Percentiles rank a stretch among this genome's conserved stretches.
Conservation (phyloP, 2,888 invertebrate species). For the Acanthococcus lagerstroemiae region DNA sequence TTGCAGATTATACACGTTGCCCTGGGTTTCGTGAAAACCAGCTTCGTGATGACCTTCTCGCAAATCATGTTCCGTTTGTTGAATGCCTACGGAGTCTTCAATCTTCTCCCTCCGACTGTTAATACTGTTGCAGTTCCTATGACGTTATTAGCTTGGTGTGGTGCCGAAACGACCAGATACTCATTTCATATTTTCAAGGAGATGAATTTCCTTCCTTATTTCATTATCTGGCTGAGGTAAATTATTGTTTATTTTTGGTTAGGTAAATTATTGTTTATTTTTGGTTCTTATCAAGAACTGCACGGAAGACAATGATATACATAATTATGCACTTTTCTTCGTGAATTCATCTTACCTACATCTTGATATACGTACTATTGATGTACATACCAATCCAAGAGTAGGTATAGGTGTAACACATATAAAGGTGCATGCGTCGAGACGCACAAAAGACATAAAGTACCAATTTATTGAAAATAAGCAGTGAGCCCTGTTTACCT, state of each 20-base stretch:
- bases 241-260: no score
- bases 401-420: no score
- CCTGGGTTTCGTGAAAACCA: constrained; percentile 21
- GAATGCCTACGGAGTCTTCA: constrained; percentile 21
- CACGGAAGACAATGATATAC: no score
- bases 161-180: constrained; percentile 20
- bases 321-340: no score
- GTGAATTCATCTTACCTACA: no score
- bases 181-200: constrained; percentile 24
- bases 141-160: constrained; percentile 26
- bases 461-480: no score
- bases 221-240: constrained; percentile 24
- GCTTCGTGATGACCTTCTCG: constrained; percentile 8
- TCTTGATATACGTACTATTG: no score
- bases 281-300: no score
- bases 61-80: constrained; percentile 26
- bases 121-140: constrained; percentile 23
- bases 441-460: no score
- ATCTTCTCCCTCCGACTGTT: constrained; percentile 10
- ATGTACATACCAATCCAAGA: no score
- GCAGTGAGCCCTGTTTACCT: no score
- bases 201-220: constrained; percentile 9
- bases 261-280: neutral
- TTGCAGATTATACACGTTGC: constrained; percentile 16
- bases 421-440: no score